Percentiles rank a stretch among this genome's conserved stretches.
phyloP scores from a whole-genome alignment of 2,797 vertebrate genomes.

The Squalus acanthias region DNA sequence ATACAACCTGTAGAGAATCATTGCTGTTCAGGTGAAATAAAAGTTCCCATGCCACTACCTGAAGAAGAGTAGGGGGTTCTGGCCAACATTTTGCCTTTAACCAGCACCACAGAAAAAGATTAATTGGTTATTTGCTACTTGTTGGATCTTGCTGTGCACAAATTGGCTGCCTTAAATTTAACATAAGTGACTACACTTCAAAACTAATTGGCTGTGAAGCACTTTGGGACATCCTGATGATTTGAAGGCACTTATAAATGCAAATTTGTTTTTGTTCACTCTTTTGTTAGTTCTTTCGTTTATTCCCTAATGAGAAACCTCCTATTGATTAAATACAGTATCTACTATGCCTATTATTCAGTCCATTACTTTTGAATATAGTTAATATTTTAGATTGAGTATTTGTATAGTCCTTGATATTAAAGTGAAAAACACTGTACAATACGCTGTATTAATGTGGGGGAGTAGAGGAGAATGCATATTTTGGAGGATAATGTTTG shows the following conservation, averaged over 20 bases:
- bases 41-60: background rate
- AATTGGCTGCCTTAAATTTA: background rate
- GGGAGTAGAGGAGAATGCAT: background rate
- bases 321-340: background rate
- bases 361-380: background rate
- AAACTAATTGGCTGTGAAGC: background rate
- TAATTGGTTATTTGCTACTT: background rate
- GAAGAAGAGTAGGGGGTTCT: background rate
- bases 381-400: background rate
- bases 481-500: background rate
- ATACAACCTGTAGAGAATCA: background rate
- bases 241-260: background rate
- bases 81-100: background rate
- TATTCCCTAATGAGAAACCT: background rate
- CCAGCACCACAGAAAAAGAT: background rate
- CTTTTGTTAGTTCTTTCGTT: background rate
- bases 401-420: background rate
- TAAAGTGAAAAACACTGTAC: background rate
- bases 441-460: background rate
- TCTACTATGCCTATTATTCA: background rate
- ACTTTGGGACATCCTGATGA: background rate
- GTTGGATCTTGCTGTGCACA: background rate
- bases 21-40: background rate
- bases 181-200: background rate
- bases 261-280: background rate